phyloP scores from a whole-genome alignment of 2,888 invertebrate genomes.

The Noctua janthina region DNA sequence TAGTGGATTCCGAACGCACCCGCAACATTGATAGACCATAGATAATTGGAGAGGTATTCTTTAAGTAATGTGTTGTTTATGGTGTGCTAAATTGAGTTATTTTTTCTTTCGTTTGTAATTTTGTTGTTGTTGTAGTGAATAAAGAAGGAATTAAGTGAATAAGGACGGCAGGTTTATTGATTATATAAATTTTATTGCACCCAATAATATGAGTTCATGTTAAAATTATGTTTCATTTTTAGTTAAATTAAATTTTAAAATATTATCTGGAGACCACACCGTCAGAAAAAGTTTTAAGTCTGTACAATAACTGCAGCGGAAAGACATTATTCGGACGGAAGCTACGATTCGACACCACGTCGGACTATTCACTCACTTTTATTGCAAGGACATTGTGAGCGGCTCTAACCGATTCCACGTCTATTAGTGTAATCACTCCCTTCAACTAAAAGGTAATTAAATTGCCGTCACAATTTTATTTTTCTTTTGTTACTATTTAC shows the following conservation, averaged over 20 bases:
- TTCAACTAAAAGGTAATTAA: background rate
- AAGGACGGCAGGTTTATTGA: background rate
- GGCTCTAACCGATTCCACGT: background rate
- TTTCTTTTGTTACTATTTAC: background rate
- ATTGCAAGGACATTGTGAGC: background rate
- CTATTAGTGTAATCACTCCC: background rate
- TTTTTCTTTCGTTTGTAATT: conserved; percentile 11
- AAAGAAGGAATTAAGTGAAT: background rate
- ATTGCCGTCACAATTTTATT: background rate
- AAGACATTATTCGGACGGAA: background rate
- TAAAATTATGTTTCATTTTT: background rate
- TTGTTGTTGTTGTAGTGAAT: conserved; percentile 5
- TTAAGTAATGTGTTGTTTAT: conserved; percentile 61
- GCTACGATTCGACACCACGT: background rate
- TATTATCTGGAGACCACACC: background rate
- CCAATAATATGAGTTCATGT: background rate
- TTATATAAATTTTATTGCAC: background rate
- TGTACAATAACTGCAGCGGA: background rate
- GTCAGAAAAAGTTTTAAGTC: background rate
- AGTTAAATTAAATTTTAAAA: background rate
- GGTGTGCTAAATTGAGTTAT: conserved; percentile 63
- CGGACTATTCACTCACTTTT: background rate
- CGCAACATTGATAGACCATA: conserved; percentile 73
- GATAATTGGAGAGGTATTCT: conserved; percentile 67
- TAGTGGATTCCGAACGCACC: conserved; percentile 60